Evolutionary conservation across 64 coral and sea anemone species (phyloP).

Genomic region (Stichodactyla mertensii): DNA sequence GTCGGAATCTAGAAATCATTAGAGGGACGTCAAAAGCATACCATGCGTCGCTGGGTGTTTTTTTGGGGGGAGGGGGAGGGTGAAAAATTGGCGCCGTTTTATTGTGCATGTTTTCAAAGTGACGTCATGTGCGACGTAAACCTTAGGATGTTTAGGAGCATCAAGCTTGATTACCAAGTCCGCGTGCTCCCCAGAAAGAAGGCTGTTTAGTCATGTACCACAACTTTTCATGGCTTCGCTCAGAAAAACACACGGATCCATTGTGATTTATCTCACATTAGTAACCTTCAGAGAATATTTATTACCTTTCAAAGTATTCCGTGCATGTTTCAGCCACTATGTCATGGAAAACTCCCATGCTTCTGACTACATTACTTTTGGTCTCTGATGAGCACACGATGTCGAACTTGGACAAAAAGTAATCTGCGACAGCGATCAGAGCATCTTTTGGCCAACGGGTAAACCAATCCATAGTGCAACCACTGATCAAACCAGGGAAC

Average conservation of each 20-base stretch:
- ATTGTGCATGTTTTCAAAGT: too few relatives aligned
- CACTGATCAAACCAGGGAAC: slow-evolving; percentile 93
- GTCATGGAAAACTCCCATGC: slow-evolving; percentile 96
- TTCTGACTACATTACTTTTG: slow-evolving; percentile 76
- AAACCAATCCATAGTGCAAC: slow-evolving; percentile 99
- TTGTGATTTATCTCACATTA: too few relatives aligned
- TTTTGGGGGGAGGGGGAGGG: neutral
- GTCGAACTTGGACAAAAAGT: slow-evolving; percentile 94
- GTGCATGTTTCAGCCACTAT: slow-evolving; percentile 77
- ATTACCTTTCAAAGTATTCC: slow-evolving; percentile 96
- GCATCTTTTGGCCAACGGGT: slow-evolving; percentile 99
- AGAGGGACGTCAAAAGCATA: neutral
- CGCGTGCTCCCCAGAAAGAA: too few relatives aligned
- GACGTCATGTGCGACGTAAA: too few relatives aligned
- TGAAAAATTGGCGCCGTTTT: too few relatives aligned
- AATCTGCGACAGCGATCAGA: slow-evolving; percentile 94
- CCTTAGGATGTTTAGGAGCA: too few relatives aligned
- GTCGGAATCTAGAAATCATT: slow-evolving; percentile 66
- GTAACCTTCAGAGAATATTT: neutral
- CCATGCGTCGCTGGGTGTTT: neutral
- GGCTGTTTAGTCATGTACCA: neutral
- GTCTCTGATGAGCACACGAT: slow-evolving; percentile 78
- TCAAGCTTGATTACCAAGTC: too few relatives aligned
- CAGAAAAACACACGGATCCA: neutral
- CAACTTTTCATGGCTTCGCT: neutral